These are phyloP conservation scores for Hippocampus abdominalis DNA, from an alignment of 2,113 vertebrate species.

Conservation along the genomic window DNA sequence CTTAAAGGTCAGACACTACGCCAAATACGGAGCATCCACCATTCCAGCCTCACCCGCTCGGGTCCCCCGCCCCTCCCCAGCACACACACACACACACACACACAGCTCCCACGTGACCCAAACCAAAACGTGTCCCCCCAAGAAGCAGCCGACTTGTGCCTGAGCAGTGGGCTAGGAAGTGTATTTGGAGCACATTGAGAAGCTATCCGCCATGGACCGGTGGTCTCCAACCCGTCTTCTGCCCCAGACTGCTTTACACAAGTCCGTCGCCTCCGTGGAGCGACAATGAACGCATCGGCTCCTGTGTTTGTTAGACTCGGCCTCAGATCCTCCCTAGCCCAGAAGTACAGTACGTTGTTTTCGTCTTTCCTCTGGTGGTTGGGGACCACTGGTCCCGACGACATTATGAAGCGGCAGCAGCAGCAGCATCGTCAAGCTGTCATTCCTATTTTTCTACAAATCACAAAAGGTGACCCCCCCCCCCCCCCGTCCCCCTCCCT, in stretches of 20 bases:
- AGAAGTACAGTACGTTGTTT: too few relatives aligned
- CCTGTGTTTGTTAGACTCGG: too few relatives aligned
- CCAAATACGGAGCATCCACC: slow-evolving; percentile 54
- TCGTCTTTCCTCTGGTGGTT: too few relatives aligned
- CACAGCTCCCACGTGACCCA: not conserved
- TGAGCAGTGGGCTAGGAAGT: slow-evolving; percentile 74
- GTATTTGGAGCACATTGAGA: slow-evolving; percentile 93
- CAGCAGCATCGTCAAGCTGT: slow-evolving; percentile 84
- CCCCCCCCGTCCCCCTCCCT: too few relatives aligned
- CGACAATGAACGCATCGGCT: too few relatives aligned
- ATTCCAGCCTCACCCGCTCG: slow-evolving; percentile 18
- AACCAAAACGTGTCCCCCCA: slow-evolving; percentile 5
- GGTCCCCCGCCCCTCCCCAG: not conserved
- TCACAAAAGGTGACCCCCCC: too few relatives aligned
- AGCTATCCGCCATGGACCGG: slow-evolving; percentile 69
- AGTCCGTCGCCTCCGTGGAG: too few relatives aligned
- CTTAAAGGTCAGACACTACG: slow-evolving; percentile 82
- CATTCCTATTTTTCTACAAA: slow-evolving; percentile 71
- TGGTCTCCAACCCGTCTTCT: too few relatives aligned
- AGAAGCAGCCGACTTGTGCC: slow-evolving; percentile 66
- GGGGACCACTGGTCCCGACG: too few relatives aligned
- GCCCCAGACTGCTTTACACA: too few relatives aligned
- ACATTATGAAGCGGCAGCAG: slow-evolving; percentile 65
- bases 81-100: not conserved
- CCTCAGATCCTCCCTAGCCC: too few relatives aligned